These are phyloP conservation scores for Brassicogethes aeneus DNA, from an alignment of 2,888 invertebrate genomes.

Conservation along the genomic window DNA sequence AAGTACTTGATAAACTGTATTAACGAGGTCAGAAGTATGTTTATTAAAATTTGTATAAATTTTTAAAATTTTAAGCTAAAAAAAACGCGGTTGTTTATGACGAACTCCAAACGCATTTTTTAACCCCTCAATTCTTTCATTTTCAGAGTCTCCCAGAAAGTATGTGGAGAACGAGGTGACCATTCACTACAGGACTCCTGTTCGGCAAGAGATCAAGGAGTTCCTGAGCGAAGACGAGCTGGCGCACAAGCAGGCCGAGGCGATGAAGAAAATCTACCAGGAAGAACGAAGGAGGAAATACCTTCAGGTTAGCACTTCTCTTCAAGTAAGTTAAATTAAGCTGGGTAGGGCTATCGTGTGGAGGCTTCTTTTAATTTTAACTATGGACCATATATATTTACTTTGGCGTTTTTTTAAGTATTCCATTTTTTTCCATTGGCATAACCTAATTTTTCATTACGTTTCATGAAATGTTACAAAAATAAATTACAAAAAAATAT, in stretches of 20 bases:
- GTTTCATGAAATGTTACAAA: too few species aligned
- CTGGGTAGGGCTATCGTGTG: conserved; percentile 13
- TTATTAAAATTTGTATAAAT: too few species aligned
- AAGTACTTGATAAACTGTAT: too few species aligned
- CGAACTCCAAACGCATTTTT: too few species aligned
- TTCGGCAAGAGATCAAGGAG: conserved; percentile 79
- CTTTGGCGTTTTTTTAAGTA: conserved; percentile 8
- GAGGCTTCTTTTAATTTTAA: conserved; percentile 13
- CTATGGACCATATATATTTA: conserved; percentile 10
- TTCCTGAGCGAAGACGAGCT: conserved; percentile 82
- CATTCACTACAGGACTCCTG: conserved; percentile 85
- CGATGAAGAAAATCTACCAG: conserved; percentile 83
- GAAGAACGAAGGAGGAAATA: conserved; percentile 86
- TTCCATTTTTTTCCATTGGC: conserved; percentile 3
- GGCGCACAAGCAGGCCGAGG: conserved; percentile 77
- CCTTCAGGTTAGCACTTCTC: conserved; percentile 54
- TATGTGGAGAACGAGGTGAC: conserved; percentile 91
- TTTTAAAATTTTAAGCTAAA: too few species aligned
- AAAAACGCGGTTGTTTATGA: too few species aligned
- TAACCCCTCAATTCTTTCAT: too few species aligned
- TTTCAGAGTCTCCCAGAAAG: conserved; percentile 73
- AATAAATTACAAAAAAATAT: too few species aligned
- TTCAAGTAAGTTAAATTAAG: conserved; percentile 22
- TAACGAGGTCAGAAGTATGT: too few species aligned
- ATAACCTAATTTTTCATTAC: too few species aligned